These are phyloP conservation scores for Thunnus albacares DNA, from an alignment of 2,797 vertebrate species.

Conservation along the genomic window DNA sequence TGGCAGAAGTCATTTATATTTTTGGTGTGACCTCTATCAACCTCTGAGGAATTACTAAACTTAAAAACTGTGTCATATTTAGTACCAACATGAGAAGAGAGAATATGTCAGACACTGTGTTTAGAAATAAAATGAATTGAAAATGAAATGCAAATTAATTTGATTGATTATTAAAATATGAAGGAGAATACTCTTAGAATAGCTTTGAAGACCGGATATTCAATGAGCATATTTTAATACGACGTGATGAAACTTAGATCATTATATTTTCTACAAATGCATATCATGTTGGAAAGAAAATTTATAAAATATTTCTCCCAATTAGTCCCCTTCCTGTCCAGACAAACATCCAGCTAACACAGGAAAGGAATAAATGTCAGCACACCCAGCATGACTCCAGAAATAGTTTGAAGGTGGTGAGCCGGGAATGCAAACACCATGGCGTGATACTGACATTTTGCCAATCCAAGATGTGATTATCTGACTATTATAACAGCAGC, in stretches of 20 bases:
- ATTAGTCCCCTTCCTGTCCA: conserved; percentile 1
- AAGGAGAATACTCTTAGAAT: too few species aligned
- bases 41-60: neutral
- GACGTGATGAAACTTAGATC: neutral
- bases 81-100: neutral
- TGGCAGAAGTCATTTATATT: neutral
- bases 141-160: neutral
- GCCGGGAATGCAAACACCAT: conserved; percentile 35
- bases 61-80: too few species aligned
- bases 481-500: conserved; percentile 29
- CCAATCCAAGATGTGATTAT: conserved; percentile 45
- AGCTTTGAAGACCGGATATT: too few species aligned
- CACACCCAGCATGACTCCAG: conserved; percentile 30
- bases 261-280: neutral
- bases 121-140: neutral
- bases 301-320: neutral
- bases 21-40: neutral
- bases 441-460: conserved; percentile 40
- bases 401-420: conserved; percentile 22
- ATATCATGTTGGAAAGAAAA: neutral
- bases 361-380: conserved; percentile 50
- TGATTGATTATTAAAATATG: neutral
- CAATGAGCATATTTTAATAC: neutral
- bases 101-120: neutral
- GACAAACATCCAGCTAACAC: conserved; percentile 5